These are phyloP conservation scores for Asteroscopus sphinx DNA, from an alignment of 2,888 invertebrate genomes.

Conservation along the genomic window DNA sequence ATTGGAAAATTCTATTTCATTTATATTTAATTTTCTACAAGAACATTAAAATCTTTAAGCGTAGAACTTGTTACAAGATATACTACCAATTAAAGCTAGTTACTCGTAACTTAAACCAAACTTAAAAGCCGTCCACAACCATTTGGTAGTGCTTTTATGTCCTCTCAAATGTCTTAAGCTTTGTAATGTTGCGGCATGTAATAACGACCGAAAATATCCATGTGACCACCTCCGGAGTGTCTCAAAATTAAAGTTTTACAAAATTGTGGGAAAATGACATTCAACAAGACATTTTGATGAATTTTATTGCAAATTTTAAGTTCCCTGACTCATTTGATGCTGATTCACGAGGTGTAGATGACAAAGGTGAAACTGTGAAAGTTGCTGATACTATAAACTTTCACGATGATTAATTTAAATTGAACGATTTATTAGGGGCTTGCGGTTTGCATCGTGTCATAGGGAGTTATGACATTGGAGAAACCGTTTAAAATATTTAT, in stretches of 20 bases:
- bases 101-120: conserved; percentile 48
- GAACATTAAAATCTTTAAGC: no score
- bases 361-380: conserved; percentile 34
- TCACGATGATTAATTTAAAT: conserved; percentile 50
- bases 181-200: conserved; percentile 72
- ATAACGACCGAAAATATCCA: conserved; percentile 72
- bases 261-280: conserved; percentile 66
- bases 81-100: conserved; percentile 21
- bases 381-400: conserved; percentile 31
- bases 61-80: neutral
- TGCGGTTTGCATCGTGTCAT: conserved; percentile 42
- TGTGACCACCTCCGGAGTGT: conserved; percentile 71
- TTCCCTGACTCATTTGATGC: conserved; percentile 38
- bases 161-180: conserved; percentile 83
- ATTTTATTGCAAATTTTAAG: conserved; percentile 46
- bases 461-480: conserved; percentile 24
- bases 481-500: conserved; percentile 31
- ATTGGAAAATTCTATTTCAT: no score
- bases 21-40: no score
- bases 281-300: conserved; percentile 39
- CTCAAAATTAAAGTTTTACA: conserved; percentile 55
- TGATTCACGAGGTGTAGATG: conserved; percentile 44
- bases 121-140: conserved; percentile 69
- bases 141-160: conserved; percentile 85
- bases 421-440: conserved; percentile 40